Conservation (phyloP, 2,888 invertebrate genomes). For the Metalampra italica region DNA sequence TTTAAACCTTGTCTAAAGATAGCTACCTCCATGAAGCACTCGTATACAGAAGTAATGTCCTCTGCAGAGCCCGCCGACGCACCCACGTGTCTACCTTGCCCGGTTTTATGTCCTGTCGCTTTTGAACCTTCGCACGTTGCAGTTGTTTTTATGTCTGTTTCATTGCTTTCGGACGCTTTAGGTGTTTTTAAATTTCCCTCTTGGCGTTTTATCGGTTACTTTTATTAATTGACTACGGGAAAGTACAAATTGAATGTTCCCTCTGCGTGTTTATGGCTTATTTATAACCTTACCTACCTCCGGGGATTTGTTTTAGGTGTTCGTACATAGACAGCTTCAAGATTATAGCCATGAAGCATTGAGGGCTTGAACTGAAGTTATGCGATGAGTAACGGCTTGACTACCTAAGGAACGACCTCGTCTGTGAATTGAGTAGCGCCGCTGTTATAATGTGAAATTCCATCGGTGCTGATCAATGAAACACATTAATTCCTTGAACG, state of each 20-base stretch:
- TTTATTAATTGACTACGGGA: slow-evolving; percentile 17
- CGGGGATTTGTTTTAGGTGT: not conserved
- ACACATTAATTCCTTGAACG: no score
- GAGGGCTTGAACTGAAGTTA: no score
- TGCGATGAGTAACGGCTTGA: no score
- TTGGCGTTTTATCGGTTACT: slow-evolving; percentile 16
- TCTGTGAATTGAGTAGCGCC: no score
- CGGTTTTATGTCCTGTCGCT: slow-evolving; percentile 14
- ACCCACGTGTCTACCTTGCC: not conserved
- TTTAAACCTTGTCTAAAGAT: no score
- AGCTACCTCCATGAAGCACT: no score
- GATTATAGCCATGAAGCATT: no score
- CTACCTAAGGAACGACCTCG: no score
- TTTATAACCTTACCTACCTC: slow-evolving; percentile 7
- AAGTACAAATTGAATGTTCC: slow-evolving; percentile 14
- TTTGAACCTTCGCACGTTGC: slow-evolving; percentile 35
- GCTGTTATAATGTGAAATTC: no score
- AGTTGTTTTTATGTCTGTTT: slow-evolving; percentile 38
- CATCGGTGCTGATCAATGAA: no score
- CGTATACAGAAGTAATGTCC: not conserved
- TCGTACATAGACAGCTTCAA: no score
- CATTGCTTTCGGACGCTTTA: slow-evolving; percentile 26
- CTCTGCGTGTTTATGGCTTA: slow-evolving; percentile 5
- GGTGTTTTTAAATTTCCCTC: slow-evolving; percentile 11
- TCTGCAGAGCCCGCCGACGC: not conserved